Evolutionary conservation across 2,888 invertebrate species (phyloP).

Genomic region (Meiosimyza platycephala): DNA sequence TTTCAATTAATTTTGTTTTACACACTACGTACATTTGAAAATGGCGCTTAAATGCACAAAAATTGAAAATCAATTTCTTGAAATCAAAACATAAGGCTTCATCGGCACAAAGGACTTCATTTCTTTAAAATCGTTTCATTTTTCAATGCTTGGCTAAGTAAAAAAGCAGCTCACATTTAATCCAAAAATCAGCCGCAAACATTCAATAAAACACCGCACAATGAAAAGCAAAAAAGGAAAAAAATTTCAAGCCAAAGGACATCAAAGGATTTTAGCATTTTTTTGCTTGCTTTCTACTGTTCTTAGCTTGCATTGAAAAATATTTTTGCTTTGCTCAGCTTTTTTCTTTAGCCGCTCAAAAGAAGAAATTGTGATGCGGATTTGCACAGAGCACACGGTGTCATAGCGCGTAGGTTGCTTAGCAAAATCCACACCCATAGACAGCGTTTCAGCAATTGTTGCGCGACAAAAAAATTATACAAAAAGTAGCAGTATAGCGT

Average conservation of each 20-base stretch:
- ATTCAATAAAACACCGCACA: slow-evolving; percentile 21
- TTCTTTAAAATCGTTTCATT: no score
- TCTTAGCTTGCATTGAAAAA: slow-evolving; percentile 3
- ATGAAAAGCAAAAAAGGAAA: background rate
- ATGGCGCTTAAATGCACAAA: background rate
- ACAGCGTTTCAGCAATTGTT: background rate
- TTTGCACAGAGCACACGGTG: slow-evolving; percentile 21
- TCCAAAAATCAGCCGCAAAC: slow-evolving; percentile 30
- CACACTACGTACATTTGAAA: background rate
- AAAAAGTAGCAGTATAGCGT: background rate
- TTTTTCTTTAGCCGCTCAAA: slow-evolving; percentile 12
- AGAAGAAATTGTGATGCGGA: slow-evolving; percentile 36
- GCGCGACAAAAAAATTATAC: slow-evolving; percentile 19
- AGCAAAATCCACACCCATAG: slow-evolving; percentile 4
- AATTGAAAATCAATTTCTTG: no score
- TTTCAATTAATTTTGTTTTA: no score
- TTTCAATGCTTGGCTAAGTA: no score
- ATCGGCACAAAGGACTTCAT: no score
- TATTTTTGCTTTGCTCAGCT: slow-evolving; percentile 49
- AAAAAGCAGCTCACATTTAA: slow-evolving; percentile 16
- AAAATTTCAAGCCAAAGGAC: slow-evolving; percentile 14
- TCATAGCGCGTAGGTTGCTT: no score
- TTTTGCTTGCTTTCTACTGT: background rate
- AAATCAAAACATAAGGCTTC: no score
- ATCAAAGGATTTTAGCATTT: slow-evolving; percentile 25